These are phyloP conservation scores for Orthonevra nobilis DNA, from an alignment of 2,888 invertebrate species.

Conservation along the genomic window DNA sequence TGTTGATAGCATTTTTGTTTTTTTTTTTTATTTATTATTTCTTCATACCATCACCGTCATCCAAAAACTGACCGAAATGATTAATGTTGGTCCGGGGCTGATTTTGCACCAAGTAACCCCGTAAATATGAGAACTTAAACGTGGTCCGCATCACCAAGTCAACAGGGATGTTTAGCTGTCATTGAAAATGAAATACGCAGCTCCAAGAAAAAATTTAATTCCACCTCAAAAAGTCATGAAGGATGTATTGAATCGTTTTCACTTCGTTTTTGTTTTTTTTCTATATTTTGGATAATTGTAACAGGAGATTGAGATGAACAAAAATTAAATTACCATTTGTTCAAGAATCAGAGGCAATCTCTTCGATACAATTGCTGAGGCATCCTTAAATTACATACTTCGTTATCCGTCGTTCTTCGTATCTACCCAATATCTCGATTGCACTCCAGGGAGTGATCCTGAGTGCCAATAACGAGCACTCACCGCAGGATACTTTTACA, in stretches of 20 bases:
- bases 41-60: constrained; percentile 43
- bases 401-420: constrained; percentile 52
- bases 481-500: constrained; percentile 14
- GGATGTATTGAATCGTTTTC: not conserved
- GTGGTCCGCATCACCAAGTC: constrained; percentile 46
- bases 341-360: constrained; percentile 46
- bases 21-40: too few species aligned
- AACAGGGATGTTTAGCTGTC: not conserved
- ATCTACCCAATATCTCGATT: constrained; percentile 72
- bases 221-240: constrained; percentile 5
- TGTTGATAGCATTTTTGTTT: constrained; percentile 28
- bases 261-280: too few species aligned
- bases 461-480: constrained; percentile 66
- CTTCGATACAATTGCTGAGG: constrained; percentile 18
- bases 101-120: constrained; percentile 8
- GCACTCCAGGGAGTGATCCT: constrained; percentile 76
- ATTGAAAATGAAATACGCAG: constrained; percentile 16
- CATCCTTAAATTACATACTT: constrained; percentile 62
- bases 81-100: constrained; percentile 39
- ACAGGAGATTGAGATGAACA: constrained; percentile 43
- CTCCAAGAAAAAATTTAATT: constrained; percentile 28
- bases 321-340: constrained; percentile 61
- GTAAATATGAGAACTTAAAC: constrained; percentile 31
- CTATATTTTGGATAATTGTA: constrained; percentile 35
- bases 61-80: constrained; percentile 62